Evolutionary conservation across 2,888 invertebrate genomes (phyloP).

Genomic region (Pegoplata infirma): DNA sequence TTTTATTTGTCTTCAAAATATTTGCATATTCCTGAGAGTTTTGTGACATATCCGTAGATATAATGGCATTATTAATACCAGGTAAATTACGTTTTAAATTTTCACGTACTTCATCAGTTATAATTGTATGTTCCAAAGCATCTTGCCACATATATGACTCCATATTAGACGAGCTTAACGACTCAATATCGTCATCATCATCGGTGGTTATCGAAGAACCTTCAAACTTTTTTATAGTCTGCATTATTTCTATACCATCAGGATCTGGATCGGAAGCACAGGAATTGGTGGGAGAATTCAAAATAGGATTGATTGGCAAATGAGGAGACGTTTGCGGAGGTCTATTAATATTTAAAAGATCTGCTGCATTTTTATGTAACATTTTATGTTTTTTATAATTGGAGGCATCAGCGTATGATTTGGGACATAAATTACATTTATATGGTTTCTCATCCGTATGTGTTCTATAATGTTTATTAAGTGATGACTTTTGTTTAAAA

Average conservation of each 20-base stretch:
- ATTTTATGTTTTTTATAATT: slow-evolving; percentile 67
- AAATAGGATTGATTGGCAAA: background rate
- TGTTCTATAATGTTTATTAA: slow-evolving; percentile 65
- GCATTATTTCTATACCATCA: slow-evolving; percentile 63
- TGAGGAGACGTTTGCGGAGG: background rate
- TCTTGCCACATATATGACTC: slow-evolving; percentile 53
- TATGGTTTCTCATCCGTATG: slow-evolving; percentile 82
- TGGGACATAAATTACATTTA: slow-evolving; percentile 83
- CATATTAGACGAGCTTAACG: slow-evolving; percentile 8
- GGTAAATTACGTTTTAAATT: slow-evolving; percentile 40
- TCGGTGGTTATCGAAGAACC: background rate
- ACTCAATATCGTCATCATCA: slow-evolving; percentile 26
- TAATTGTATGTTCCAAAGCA: slow-evolving; percentile 46
- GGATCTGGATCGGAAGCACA: slow-evolving; percentile 63
- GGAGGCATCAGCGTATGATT: slow-evolving; percentile 81
- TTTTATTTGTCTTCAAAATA: too few species aligned
- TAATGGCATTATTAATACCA: slow-evolving; percentile 33
- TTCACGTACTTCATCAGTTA: slow-evolving; percentile 31
- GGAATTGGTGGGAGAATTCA: slow-evolving; percentile 51
- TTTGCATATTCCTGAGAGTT: too few species aligned
- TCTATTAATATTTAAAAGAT: slow-evolving; percentile 48
- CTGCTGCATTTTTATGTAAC: slow-evolving; percentile 63
- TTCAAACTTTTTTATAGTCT: slow-evolving; percentile 40
- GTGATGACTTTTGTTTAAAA: slow-evolving; percentile 61
- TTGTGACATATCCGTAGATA: slow-evolving; percentile 32